These are phyloP conservation scores for Nematostella vectensis DNA, from an alignment of 92 coral and sea anemone species.

Conservation along the genomic window DNA sequence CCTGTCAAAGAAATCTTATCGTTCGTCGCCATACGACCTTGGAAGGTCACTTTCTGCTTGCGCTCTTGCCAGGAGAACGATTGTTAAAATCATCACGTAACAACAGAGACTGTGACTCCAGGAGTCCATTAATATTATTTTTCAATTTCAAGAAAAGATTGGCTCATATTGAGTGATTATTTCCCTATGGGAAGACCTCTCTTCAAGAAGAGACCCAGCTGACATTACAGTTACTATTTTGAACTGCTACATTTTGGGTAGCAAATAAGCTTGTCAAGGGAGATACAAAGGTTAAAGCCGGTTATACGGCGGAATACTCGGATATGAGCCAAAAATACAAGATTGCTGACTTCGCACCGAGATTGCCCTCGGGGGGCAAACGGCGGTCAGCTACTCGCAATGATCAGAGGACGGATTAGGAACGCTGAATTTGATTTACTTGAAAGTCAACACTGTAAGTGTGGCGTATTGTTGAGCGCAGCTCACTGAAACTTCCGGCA, in stretches of 20 bases:
- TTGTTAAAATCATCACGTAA: too few species aligned
- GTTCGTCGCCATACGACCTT: background rate
- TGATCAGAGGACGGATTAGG: background rate
- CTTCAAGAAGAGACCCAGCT: background rate
- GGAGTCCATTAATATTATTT: background rate
- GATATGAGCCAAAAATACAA: slow-evolving; percentile 11
- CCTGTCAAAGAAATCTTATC: background rate
- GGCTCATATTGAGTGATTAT: background rate
- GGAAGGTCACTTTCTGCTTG: too few species aligned
- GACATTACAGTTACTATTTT: too few species aligned
- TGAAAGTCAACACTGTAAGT: background rate
- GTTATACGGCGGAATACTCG: background rate
- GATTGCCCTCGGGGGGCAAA: slow-evolving; percentile 2
- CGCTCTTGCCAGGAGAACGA: too few species aligned
- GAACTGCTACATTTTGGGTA: too few species aligned
- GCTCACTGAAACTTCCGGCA: background rate
- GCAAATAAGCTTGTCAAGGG: background rate
- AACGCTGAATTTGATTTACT: background rate
- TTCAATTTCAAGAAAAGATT: slow-evolving; percentile 2
- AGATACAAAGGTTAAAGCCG: background rate
- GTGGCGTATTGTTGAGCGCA: background rate
- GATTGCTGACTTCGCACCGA: slow-evolving; percentile 8
- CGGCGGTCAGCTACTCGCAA: background rate
- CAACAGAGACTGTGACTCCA: too few species aligned
- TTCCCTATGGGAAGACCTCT: slow-evolving; percentile 2